Conservation (phyloP, 2,888 invertebrate species). For the Thymelicus acteon region DNA sequence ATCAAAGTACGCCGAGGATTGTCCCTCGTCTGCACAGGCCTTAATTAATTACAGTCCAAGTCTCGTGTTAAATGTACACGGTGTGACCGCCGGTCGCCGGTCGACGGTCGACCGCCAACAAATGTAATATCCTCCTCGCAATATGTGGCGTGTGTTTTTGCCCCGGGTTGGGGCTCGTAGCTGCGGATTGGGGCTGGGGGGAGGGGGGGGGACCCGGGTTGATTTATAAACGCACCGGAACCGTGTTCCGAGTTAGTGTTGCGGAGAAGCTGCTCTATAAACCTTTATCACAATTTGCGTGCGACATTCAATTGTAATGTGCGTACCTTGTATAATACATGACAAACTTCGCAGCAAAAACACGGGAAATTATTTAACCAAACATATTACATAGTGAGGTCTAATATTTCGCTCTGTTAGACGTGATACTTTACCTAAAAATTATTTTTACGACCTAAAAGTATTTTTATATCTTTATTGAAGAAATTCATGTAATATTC, state of each 20-base stretch:
- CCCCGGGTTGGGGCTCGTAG: neutral
- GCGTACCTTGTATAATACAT: neutral
- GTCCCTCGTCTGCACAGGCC: neutral
- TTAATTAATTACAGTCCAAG: neutral
- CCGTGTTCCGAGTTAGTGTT: neutral
- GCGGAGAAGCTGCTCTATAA: neutral
- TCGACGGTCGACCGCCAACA: neutral
- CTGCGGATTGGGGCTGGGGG: no score
- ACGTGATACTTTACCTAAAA: no score
- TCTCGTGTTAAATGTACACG: neutral
- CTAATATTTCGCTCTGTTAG: no score
- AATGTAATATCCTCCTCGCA: conserved; percentile 9
- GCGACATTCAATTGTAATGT: neutral
- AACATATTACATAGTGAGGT: no score
- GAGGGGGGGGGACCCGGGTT: neutral
- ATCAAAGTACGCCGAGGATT: no score
- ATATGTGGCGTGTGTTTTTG: conserved; percentile 12
- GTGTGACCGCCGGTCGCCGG: neutral
- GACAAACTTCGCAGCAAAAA: neutral
- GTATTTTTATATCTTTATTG: no score
- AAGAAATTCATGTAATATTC: no score
- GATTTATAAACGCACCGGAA: conserved; percentile 5
- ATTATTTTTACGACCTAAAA: no score
- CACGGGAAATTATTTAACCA: no score
- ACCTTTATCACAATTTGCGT: neutral